Evolutionary conservation across 2,113 vertebrate genomes (phyloP), one percentile per base, ranked within the genome.

Genomic region (Morone chrysops): DNA sequence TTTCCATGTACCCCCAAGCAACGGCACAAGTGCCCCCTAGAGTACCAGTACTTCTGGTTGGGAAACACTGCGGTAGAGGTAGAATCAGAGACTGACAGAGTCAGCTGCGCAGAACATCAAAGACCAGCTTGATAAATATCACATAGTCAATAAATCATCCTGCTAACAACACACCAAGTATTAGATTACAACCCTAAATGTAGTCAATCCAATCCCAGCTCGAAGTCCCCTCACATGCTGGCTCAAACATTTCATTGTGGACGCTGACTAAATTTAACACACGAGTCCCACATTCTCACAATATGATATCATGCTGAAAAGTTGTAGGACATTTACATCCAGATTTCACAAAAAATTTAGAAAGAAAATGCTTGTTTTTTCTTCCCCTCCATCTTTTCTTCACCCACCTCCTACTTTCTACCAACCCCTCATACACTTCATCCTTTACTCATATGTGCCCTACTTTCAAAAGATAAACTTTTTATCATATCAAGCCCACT

Each of bases 101-200:
- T 75, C 83, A 92, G 87, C 86, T 91, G 91, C 65, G 1, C 40
- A 20, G 79, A 85, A 85, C 84, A 79, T 91, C 75, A 88, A 83
- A 86, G 81, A 40, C 6, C 57, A 45, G 62, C 70, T 50, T 25
- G 59, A 62, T 77, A 62, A 41, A 40, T 78, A 77, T 82, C 62
- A 12, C 70, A 48, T 47, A n/a, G 61, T 70, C 83, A 63, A 81
- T 89, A 92, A 93, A 91, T 93, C 89, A 85, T 31, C 43, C 67
- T 8, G 69, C 71, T 83, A 90, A 83, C 82, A 75, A 84, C 89
- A 81, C 86, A 89, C 45, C 48, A 51, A 69, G 82, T 85, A 47
- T 90, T 62, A 71, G 53, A 69, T 91, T 91, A 86, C 75, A 54
- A 36, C 31, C 53, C 75, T 43, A 59, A 72, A 75, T 48, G 70